Evolutionary conservation across 1,140 invertebrate species (phyloP).

Genomic region (Teleogryllus occipitalis): DNA sequence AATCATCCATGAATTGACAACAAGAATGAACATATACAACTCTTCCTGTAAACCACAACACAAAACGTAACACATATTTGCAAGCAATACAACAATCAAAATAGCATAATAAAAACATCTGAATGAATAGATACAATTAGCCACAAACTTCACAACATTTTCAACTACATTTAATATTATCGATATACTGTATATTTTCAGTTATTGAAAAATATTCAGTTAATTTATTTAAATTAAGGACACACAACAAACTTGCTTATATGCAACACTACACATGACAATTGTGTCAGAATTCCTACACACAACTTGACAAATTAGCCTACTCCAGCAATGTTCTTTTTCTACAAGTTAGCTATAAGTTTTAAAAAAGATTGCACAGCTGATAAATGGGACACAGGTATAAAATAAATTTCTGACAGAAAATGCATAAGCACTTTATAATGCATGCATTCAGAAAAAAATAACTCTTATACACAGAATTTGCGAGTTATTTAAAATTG

Average conservation of each 20-base stretch:
- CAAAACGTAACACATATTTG: no score
- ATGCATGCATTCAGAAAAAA: constrained; percentile 5
- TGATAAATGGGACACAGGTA: not conserved
- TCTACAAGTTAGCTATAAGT: not conserved
- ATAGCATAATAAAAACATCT: no score
- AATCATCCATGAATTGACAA: no score
- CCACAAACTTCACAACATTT: no score
- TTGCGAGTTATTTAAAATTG: not conserved
- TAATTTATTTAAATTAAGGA: no score
- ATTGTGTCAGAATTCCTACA: not conserved
- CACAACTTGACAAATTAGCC: not conserved
- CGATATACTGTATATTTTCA: no score
- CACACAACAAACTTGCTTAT: not conserved
- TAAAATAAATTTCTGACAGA: constrained; percentile 7
- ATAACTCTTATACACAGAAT: not conserved
- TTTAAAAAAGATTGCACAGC: not conserved
- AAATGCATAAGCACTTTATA: not conserved
- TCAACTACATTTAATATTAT: no score
- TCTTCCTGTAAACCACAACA: no score
- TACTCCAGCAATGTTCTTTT: not conserved
- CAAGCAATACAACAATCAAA: no score
- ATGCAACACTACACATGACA: not conserved
- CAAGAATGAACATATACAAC: no score
- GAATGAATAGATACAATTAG: no score
- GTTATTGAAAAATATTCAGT: no score